These are phyloP conservation scores for Rhinella marina DNA, from an alignment of 2,797 vertebrate species.

Conservation along the genomic window DNA sequence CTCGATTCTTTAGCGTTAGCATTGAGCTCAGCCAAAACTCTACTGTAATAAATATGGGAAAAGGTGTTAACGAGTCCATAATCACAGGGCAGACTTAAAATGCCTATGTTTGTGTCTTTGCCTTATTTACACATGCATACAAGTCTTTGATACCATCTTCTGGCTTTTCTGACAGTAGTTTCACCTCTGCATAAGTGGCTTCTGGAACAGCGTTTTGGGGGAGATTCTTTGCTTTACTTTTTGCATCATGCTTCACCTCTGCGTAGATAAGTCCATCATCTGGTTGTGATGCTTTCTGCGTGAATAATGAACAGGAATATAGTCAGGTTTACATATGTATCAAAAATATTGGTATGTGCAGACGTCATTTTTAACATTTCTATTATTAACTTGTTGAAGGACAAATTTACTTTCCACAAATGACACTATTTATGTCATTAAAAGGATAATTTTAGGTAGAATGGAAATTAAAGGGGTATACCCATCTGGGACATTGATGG, in stretches of 20 bases:
- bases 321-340: neutral
- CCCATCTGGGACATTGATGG: too few species aligned
- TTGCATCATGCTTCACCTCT: neutral
- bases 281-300: neutral
- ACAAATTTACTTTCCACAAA: neutral
- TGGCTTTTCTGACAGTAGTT: neutral
- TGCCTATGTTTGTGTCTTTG: neutral
- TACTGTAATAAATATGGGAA: neutral
- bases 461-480: neutral
- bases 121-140: constrained; percentile 28
- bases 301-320: neutral
- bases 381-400: neutral
- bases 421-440: neutral
- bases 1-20: neutral
- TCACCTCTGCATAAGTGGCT: constrained; percentile 24
- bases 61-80: neutral
- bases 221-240: neutral
- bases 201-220: neutral
- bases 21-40: neutral
- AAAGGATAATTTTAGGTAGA: neutral
- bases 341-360: neutral
- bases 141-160: constrained; percentile 2
- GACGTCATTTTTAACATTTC: neutral
- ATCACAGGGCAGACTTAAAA: neutral
- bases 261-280: constrained; percentile 1